Conservation (phyloP, 2,888 invertebrate species). For the Branchinecta sandiegonensis region DNA sequence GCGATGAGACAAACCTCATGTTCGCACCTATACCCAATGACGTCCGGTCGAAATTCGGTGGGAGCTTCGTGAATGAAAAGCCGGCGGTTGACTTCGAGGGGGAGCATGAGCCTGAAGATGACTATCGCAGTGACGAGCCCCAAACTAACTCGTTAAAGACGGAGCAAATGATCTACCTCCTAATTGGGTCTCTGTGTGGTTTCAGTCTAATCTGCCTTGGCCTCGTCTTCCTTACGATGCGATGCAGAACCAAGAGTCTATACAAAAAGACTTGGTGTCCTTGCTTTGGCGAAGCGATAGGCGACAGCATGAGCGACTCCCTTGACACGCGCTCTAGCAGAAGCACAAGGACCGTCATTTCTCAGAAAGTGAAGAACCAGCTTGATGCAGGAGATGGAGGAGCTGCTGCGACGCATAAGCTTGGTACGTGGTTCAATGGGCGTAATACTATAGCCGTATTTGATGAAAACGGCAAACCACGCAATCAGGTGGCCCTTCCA, state of each 20-base stretch:
- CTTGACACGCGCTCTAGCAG: slow-evolving; percentile 9
- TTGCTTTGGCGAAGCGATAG: neutral
- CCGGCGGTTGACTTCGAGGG: neutral
- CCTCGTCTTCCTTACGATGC: slow-evolving; percentile 20
- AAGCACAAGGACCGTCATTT: slow-evolving; percentile 13
- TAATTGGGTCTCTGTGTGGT: slow-evolving; percentile 22
- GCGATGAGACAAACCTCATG: slow-evolving; percentile 2
- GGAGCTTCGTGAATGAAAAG: neutral
- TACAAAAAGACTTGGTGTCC: neutral
- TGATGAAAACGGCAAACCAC: slow-evolving; percentile 17
- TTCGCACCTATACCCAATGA: slow-evolving; percentile 1
- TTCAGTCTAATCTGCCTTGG: slow-evolving; percentile 22
- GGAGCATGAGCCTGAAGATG: neutral
- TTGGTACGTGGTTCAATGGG: slow-evolving; percentile 22
- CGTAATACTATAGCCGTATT: slow-evolving; percentile 19
- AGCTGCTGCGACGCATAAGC: slow-evolving; percentile 21
- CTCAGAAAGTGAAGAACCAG: slow-evolving; percentile 17
- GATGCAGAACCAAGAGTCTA: slow-evolving; percentile 18
- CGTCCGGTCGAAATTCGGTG: neutral
- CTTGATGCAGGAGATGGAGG: neutral
- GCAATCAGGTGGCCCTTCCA: slow-evolving; percentile 22
- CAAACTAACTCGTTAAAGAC: neutral
- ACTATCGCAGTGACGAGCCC: neutral
- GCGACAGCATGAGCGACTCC: slow-evolving; percentile 14
- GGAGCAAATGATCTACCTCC: slow-evolving; percentile 17